A percentile compares a stretch with the other conserved stretches of the same genome.
Conservation (phyloP, 2,113 vertebrate species). For the Xiphophorus couchianus region DNA sequence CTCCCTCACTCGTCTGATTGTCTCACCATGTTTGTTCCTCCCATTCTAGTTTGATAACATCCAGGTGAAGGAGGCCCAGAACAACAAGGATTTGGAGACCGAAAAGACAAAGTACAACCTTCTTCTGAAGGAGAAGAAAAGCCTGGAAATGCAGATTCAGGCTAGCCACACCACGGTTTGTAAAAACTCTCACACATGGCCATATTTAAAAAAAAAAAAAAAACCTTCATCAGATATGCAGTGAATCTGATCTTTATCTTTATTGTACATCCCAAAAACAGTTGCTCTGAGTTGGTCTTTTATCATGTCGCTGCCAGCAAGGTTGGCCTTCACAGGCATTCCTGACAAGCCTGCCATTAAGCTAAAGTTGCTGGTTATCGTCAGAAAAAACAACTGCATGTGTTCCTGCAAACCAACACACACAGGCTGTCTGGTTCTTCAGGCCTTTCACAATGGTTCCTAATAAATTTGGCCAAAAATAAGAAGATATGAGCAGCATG, state of each 20-base stretch:
- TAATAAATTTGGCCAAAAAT: too few species aligned
- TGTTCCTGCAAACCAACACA: background rate
- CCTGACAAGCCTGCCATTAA: conserved; percentile 45
- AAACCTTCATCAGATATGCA: background rate
- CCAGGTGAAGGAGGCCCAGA: conserved; percentile 70
- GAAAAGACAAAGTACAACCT: conserved; percentile 63
- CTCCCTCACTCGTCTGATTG: background rate
- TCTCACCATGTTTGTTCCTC: background rate
- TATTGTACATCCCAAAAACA: background rate
- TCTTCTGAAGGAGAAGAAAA: conserved; percentile 61
- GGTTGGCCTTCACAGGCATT: conserved; percentile 17
- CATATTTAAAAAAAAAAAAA: background rate
- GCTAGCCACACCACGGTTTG: conserved; percentile 66
- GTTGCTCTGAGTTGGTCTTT: background rate
- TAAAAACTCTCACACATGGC: background rate
- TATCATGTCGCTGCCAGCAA: background rate
- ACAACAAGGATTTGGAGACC: conserved; percentile 63
- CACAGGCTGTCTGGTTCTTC: background rate
- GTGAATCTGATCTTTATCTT: background rate
- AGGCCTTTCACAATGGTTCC: too few species aligned
- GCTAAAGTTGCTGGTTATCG: background rate
- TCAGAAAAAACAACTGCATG: conserved; percentile 22
- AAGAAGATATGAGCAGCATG: too few species aligned
- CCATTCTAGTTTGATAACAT: conserved; percentile 75
- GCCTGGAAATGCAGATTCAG: conserved; percentile 74